A percentile compares a stretch with the other conserved stretches of the same genome.
phyloP scores from a whole-genome alignment of 2,113 vertebrate species.

The Ellobius talpinus region DNA sequence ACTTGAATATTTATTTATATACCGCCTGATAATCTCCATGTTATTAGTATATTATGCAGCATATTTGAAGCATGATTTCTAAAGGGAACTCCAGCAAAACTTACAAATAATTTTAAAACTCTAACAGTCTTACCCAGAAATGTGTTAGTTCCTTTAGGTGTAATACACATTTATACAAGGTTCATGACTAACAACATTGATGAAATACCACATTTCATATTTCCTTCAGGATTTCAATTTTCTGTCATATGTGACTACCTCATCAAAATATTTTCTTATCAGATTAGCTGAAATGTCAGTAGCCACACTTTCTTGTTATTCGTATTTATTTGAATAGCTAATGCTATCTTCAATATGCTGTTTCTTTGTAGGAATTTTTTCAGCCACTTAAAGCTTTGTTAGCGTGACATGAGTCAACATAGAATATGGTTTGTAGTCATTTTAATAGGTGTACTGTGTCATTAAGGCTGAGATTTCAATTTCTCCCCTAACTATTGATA shows the following conservation, averaged over 20 bases:
- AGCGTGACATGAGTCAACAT: neutral
- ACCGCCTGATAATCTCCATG: neutral
- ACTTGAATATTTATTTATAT: neutral
- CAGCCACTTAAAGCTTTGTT: slow-evolving; percentile 45
- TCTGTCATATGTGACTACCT: slow-evolving; percentile 17
- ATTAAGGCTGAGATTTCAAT: neutral
- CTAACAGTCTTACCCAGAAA: neutral
- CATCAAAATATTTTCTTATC: slow-evolving; percentile 43
- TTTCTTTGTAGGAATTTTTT: slow-evolving; percentile 42
- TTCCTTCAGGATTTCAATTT: slow-evolving; percentile 32
- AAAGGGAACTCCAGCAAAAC: neutral
- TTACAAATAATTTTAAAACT: slow-evolving; percentile 16
- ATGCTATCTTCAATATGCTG: slow-evolving; percentile 4
- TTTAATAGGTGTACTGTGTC: neutral
- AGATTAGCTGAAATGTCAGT: slow-evolving; percentile 23
- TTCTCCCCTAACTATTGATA: neutral
- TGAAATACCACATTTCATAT: slow-evolving; percentile 49
- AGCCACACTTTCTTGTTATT: slow-evolving; percentile 60
- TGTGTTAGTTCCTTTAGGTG: neutral
- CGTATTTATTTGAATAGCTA: slow-evolving; percentile 26
- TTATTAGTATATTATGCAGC: neutral
- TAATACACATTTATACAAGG: neutral
- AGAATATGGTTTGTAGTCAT: slow-evolving; percentile 3
- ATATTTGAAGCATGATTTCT: slow-evolving; percentile 17
- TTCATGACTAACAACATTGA: neutral